A percentile compares a stretch with the other conserved stretches of the same genome.
These are phyloP conservation scores for Drosophila varians DNA, from an alignment of 1,140 invertebrate species.

Conservation along the genomic window DNA sequence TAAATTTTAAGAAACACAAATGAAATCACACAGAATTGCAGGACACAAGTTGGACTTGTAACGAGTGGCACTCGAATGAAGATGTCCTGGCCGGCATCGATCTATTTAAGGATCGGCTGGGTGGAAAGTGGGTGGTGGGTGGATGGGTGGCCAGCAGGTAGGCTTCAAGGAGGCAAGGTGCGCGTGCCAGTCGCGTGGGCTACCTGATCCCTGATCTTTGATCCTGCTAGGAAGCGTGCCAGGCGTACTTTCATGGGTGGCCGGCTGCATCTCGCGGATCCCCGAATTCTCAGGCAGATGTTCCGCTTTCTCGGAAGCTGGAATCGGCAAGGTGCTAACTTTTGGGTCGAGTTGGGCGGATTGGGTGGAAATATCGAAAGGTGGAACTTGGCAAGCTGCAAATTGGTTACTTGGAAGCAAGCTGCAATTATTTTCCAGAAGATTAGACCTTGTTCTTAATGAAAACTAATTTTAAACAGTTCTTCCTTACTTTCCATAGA, in stretches of 20 bases:
- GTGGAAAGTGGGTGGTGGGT: conserved; percentile 15
- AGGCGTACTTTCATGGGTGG: conserved; percentile 64
- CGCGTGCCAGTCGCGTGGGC: conserved; percentile 72
- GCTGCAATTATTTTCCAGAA: conserved; percentile 50
- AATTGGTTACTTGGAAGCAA: conserved; percentile 63
- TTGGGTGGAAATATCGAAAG: conserved; percentile 58
- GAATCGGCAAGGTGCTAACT: conserved; percentile 43
- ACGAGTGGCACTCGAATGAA: conserved; percentile 75
- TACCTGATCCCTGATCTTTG: conserved; percentile 45
- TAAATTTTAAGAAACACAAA: conserved; percentile 37
- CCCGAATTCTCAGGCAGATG: conserved; percentile 58
- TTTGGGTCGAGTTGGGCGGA: conserved; percentile 9
- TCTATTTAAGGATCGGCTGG: conserved; percentile 61
- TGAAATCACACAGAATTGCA: conserved; percentile 38
- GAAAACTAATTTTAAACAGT: background rate
- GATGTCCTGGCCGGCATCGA: background rate
- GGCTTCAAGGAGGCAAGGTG: conserved; percentile 34
- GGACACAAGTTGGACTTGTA: conserved; percentile 71
- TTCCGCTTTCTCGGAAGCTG: conserved; percentile 63
- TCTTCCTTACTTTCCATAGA: too few species aligned
- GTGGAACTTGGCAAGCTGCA: conserved; percentile 65
- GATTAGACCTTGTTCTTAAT: background rate
- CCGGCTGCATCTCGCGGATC: conserved; percentile 40
- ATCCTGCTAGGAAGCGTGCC: conserved; percentile 68
- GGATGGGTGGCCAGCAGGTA: conserved; percentile 19